Conservation (phyloP, 2,113 vertebrate species). For the Tretioscincus oriximinensis region DNA sequence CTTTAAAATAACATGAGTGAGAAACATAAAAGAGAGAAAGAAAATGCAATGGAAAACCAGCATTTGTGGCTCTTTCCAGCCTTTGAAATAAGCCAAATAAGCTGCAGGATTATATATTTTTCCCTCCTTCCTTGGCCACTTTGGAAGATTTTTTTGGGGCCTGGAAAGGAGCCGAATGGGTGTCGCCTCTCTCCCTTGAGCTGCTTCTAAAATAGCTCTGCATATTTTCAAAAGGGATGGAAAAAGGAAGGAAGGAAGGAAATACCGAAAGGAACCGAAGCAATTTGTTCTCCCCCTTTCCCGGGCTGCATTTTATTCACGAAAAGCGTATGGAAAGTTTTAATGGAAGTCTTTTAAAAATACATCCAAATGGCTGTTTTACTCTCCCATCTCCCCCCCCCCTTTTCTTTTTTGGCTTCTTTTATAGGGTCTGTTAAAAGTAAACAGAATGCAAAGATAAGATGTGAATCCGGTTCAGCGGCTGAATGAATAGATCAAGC, state of each 20-base stretch:
- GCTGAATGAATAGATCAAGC: no score
- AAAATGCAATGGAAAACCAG: no score
- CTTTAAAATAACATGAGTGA: background rate
- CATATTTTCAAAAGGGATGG: background rate
- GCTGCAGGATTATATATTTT: no score
- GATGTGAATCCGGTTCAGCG: no score
- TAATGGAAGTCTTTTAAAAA: background rate
- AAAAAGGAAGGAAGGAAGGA: background rate
- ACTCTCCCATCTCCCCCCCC: no score
- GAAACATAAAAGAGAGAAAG: no score
- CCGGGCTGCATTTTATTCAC: background rate
- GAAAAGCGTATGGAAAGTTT: background rate
- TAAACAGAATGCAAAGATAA: no score
- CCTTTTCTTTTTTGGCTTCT: no score
- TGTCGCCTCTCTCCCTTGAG: constrained; percentile 28
- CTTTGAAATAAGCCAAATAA: no score
- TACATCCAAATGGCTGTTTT: background rate
- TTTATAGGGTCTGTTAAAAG: no score
- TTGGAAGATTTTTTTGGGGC: constrained; percentile 28
- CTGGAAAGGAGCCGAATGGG: constrained; percentile 30
- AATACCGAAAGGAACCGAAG: background rate
- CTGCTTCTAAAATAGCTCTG: constrained; percentile 17
- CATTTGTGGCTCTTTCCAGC: no score
- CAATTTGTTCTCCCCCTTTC: background rate
- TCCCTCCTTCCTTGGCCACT: no score